Conservation (phyloP, 2,797 vertebrate species). For the Scolopax rusticola region DNA sequence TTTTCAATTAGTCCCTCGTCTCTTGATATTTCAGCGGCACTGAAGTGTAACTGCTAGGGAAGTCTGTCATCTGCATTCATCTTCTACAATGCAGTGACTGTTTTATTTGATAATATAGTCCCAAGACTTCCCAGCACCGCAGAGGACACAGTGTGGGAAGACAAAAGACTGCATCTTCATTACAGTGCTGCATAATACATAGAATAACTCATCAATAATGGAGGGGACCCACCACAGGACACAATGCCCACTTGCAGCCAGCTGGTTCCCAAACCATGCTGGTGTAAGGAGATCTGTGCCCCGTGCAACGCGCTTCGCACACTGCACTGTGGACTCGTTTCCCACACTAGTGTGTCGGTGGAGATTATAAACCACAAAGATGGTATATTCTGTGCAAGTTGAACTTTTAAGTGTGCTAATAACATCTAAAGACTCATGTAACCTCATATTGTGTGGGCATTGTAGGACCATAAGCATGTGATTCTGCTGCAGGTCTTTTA, state of each 20-base stretch:
- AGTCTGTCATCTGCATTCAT: neutral
- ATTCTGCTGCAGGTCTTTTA: neutral
- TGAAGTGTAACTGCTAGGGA: neutral
- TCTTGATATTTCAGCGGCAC: neutral
- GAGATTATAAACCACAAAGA: neutral
- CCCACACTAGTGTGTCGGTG: neutral
- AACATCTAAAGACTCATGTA: neutral
- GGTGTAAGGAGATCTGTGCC: neutral
- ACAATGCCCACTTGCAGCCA: neutral
- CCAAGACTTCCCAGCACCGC: constrained; percentile 10
- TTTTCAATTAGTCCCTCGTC: neutral
- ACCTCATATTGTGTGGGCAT: neutral
- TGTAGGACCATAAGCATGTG: neutral
- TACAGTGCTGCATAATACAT: constrained; percentile 47
- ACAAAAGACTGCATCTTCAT: constrained; percentile 47
- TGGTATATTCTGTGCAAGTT: neutral
- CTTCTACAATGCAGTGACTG: neutral
- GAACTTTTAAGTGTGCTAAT: neutral
- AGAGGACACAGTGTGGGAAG: neutral
- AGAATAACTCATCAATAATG: constrained; percentile 41
- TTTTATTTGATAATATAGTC: constrained; percentile 5
- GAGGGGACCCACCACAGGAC: neutral
- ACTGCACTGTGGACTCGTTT: fast-evolving
- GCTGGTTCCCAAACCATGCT: neutral
- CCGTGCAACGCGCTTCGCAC: fast-evolving